These are phyloP conservation scores for Julus scandinavius DNA, from an alignment of 2,888 invertebrate species.

Conservation along the genomic window DNA sequence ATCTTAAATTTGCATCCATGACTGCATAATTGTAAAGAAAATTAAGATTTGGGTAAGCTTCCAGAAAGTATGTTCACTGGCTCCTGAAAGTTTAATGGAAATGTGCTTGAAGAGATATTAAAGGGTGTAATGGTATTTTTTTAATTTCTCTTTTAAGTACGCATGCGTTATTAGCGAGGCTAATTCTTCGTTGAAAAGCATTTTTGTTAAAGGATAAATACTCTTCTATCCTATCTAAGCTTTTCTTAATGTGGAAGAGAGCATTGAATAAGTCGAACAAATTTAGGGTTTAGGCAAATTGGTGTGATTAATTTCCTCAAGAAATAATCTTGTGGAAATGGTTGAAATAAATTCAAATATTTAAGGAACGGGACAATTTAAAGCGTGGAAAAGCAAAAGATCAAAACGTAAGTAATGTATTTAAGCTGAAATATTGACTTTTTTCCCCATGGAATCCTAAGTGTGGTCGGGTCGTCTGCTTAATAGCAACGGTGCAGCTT, in stretches of 20 bases:
- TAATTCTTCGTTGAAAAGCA: slow-evolving; percentile 17
- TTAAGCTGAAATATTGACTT: slow-evolving; percentile 25
- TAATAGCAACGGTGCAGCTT: neutral
- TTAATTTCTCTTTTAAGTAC: neutral
- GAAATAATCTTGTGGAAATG: slow-evolving; percentile 1
- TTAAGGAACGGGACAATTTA: neutral
- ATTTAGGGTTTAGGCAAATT: slow-evolving; percentile 31
- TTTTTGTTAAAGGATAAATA: slow-evolving; percentile 8
- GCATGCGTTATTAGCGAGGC: neutral
- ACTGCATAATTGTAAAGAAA: neutral
- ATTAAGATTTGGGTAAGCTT: slow-evolving; percentile 3
- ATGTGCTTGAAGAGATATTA: neutral
- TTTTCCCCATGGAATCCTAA: neutral
- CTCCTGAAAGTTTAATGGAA: slow-evolving; percentile 3
- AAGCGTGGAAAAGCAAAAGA: neutral
- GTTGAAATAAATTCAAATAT: slow-evolving; percentile 14
- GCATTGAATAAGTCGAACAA: neutral
- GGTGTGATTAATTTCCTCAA: slow-evolving; percentile 1
- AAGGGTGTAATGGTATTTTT: neutral
- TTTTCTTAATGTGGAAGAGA: neutral
- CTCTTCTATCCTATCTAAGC: neutral
- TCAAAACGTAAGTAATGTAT: neutral
- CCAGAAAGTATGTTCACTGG: slow-evolving; percentile 4
- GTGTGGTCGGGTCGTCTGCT: neutral
- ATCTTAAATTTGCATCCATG: slow-evolving; percentile 24